Percentiles rank a stretch among this genome's conserved stretches.
Evolutionary conservation across 2,888 invertebrate genomes (phyloP).

Genomic region (Rhingia campestris): DNA sequence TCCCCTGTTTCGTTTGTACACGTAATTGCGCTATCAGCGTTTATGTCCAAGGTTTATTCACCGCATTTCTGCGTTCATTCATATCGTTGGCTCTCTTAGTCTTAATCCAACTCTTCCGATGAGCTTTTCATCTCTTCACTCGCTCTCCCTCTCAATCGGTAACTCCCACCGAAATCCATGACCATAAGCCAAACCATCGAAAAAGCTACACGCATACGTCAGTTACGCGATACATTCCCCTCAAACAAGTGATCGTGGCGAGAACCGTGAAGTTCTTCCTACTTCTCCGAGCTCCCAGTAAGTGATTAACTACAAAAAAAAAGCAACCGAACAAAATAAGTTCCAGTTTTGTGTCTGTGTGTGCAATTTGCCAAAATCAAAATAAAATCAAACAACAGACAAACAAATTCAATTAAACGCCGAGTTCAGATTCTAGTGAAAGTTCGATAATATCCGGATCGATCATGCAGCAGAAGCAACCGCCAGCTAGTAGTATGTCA

Average conservation of each 20-base stretch:
- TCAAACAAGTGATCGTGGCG: slow-evolving; percentile 28
- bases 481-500: background rate
- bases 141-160: background rate
- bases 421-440: slow-evolving; percentile 49
- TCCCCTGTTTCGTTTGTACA: too few species aligned
- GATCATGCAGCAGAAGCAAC: background rate
- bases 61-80: background rate
- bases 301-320: slow-evolving; percentile 11
- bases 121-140: slow-evolving; percentile 18
- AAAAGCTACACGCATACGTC: slow-evolving; percentile 42
- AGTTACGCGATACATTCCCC: slow-evolving; percentile 40
- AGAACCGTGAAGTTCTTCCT: slow-evolving; percentile 7
- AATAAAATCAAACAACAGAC: background rate
- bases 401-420: slow-evolving; percentile 9
- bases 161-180: slow-evolving; percentile 17
- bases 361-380: slow-evolving; percentile 14
- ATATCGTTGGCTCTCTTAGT: slow-evolving; percentile 29
- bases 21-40: background rate
- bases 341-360: background rate
- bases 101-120: slow-evolving; percentile 25
- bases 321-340: background rate
- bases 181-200: slow-evolving; percentile 20
- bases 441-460: slow-evolving; percentile 40
- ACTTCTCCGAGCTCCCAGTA: slow-evolving; percentile 17
- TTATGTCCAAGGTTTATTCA: slow-evolving; percentile 27